Evolutionary conservation across 2,888 invertebrate species (phyloP), one percentile per base, ranked within the genome.

Genomic region (Pocota personata): DNA sequence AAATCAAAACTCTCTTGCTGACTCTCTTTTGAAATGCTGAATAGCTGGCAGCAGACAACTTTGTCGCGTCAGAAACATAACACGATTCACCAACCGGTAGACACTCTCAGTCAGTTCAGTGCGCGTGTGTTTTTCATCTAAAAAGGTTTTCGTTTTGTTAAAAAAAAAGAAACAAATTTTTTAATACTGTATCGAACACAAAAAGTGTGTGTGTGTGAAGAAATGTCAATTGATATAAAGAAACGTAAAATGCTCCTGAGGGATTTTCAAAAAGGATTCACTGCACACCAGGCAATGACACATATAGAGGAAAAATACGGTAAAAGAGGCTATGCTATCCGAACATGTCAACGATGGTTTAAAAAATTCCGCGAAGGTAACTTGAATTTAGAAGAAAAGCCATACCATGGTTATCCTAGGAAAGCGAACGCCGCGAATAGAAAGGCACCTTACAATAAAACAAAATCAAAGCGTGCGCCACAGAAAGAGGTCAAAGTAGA

Each of bases 21-120:
- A 40, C 10, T 77, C 82, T 82, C 82, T 71, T 62, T 69, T 40
- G 19, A 4, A 10, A 19, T n/a, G 83, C 83, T 83, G 83, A 83
- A 83, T 83, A 37, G 83, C 79, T 79, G 79, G 66, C 52, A 46
- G 3, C 3, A 40, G 8, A 6, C n/a, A 37, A 32, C 19, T 76
- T 40, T 55, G 37, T 19, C 30, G 62, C 37, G 58, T 32, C 79
- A 58, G 52, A 27, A 64, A 71, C n/a, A 19, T n/a, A 14, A 55
- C 7, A 55, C 60, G 73, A 46, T 55, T 79, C 55, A 12, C 27
- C 19, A 72, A 60, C 24, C 62, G 67, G 73, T 62, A 79, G 32
- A 32, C 27, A 30, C 8, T 2, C 14, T 50, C 64, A 57, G 55
- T 72, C 35, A 12, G 24, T 19, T 46, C 32, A 37, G 72, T 79